Evolutionary conservation across 2,888 invertebrate species (phyloP).

Genomic region (Rosalia funebris): DNA sequence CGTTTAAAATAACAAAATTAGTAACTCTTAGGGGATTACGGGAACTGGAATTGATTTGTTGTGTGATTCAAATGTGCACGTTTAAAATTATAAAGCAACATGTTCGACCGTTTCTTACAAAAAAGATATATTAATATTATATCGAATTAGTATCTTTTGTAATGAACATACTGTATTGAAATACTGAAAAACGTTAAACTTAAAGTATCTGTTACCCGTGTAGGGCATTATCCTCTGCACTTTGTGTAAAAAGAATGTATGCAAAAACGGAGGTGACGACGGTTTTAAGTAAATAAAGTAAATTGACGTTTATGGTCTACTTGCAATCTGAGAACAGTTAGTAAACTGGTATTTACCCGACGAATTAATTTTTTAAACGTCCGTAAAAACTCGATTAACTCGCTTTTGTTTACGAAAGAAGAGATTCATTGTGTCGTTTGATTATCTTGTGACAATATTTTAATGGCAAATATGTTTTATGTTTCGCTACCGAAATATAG

Average conservation of each 20-base stretch:
- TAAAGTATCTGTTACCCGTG: too few relatives aligned
- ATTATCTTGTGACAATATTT: constrained; percentile 4
- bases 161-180: too few relatives aligned
- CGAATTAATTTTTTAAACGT: constrained; percentile 5
- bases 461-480: constrained; percentile 4
- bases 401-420: constrained; percentile 10
- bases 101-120: too few relatives aligned
- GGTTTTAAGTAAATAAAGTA: constrained; percentile 5
- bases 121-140: too few relatives aligned
- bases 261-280: constrained; percentile 4
- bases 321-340: constrained; percentile 16
- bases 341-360: constrained; percentile 2
- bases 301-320: constrained; percentile 19
- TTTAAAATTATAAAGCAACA: too few relatives aligned
- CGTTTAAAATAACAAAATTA: too few relatives aligned
- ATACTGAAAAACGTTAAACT: too few relatives aligned
- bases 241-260: constrained; percentile 1
- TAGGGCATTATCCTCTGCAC: not conserved
- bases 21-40: too few relatives aligned
- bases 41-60: too few relatives aligned
- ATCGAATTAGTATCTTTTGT: too few relatives aligned
- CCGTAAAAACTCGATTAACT: constrained; percentile 7
- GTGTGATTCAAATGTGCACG: too few relatives aligned
- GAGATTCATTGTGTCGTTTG: not conserved
- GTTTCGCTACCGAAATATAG: not conserved